These are phyloP conservation scores for Heliconius charithonia DNA, from an alignment of 2,888 invertebrate species.

Conservation along the genomic window DNA sequence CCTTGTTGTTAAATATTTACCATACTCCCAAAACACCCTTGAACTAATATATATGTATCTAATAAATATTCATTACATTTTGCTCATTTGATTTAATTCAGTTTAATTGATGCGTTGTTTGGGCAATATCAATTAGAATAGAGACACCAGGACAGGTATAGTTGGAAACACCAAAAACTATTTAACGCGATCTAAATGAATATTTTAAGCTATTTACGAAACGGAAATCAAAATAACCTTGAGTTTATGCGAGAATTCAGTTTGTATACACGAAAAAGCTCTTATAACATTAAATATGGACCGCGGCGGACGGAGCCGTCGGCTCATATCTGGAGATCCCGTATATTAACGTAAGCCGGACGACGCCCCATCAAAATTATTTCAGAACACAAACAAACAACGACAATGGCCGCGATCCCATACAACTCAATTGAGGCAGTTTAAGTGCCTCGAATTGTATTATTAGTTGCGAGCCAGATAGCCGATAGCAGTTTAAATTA, in stretches of 20 bases:
- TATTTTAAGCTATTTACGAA: constrained; percentile 27
- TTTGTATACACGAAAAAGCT: constrained; percentile 70
- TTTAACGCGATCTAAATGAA: background rate
- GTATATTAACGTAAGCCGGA: constrained; percentile 52
- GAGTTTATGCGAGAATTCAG: constrained; percentile 49
- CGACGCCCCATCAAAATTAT: constrained; percentile 35
- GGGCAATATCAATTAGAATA: constrained; percentile 8
- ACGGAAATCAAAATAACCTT: constrained; percentile 49
- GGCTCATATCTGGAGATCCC: constrained; percentile 57
- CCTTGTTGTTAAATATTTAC: background rate
- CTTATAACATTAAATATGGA: constrained; percentile 78
- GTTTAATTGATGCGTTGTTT: background rate
- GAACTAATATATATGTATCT: background rate
- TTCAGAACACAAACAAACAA: constrained; percentile 22
- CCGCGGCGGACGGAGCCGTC: constrained; percentile 47
- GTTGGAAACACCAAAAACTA: constrained; percentile 7
- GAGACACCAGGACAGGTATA: background rate
- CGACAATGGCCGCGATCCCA: constrained; percentile 9
- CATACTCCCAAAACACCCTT: background rate
- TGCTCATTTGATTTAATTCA: background rate
- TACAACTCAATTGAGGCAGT: constrained; percentile 9
- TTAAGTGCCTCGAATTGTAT: constrained; percentile 28
- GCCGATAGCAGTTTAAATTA: constrained; percentile 31
- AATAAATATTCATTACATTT: background rate
- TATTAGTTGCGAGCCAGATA: constrained; percentile 36